A percentile compares a stretch with the other conserved stretches of the same genome.
Evolutionary conservation across 2,888 invertebrate species (phyloP).

Genomic region (Mayetiola destructor): DNA sequence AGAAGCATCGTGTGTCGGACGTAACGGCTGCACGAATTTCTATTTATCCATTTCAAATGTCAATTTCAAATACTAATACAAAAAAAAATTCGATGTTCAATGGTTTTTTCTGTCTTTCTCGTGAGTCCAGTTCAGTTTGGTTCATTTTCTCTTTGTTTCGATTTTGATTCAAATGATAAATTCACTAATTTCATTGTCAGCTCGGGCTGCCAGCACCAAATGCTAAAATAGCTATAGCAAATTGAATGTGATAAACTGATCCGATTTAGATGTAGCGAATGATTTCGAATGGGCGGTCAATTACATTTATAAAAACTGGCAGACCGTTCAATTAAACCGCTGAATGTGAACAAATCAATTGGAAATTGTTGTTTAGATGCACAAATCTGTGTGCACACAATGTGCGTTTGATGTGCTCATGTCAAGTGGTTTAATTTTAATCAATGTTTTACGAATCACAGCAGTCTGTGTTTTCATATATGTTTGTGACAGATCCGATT

Average conservation of each 20-base stretch:
- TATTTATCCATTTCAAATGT: background rate
- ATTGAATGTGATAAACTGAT: background rate
- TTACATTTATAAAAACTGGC: background rate
- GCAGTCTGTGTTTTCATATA: background rate
- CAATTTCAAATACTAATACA: background rate
- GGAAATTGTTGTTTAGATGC: background rate
- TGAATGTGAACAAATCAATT: background rate
- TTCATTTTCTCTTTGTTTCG: too few species aligned
- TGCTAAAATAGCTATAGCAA: background rate
- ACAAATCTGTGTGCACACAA: background rate
- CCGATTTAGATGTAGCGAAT: background rate
- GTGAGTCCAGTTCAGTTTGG: too few species aligned
- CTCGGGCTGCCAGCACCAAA: too few species aligned
- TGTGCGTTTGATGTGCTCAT: background rate
- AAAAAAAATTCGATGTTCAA: background rate
- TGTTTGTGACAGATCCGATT: conserved; percentile 11
- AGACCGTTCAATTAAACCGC: background rate
- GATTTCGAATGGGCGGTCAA: background rate
- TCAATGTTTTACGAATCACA: background rate
- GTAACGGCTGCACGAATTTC: background rate
- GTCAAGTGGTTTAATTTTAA: conserved; percentile 10
- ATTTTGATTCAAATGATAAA: too few species aligned
- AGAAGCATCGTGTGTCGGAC: background rate
- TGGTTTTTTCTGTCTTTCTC: background rate
- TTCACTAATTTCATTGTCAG: too few species aligned